phyloP scores from a whole-genome alignment of 2,888 invertebrate genomes.

The Cecidostiba fungosa region DNA sequence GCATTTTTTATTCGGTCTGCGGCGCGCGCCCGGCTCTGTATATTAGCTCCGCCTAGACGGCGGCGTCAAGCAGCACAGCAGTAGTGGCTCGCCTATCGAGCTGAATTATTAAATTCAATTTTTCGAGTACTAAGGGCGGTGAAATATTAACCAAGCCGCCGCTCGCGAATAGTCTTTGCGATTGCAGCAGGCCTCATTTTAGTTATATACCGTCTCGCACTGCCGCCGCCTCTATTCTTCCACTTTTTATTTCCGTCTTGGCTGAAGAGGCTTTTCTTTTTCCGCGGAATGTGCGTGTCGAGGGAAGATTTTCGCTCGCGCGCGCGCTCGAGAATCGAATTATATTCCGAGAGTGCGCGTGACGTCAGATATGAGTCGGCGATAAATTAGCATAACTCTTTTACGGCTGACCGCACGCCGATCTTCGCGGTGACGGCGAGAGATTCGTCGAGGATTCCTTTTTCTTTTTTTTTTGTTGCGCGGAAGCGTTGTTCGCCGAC shows the following conservation, averaged over 20 bases:
- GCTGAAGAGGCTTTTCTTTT: background rate
- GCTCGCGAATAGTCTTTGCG: constrained; percentile 71
- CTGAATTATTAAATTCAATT: constrained; percentile 81
- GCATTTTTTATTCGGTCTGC: constrained; percentile 78
- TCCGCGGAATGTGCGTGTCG: background rate
- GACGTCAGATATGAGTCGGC: constrained; percentile 36
- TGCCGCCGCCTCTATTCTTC: constrained; percentile 53
- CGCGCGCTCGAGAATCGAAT: background rate
- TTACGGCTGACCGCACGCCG: constrained; percentile 12
- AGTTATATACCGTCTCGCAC: constrained; percentile 34
- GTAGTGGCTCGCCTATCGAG: constrained; percentile 74
- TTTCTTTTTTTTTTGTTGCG: background rate
- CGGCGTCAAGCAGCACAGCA: constrained; percentile 66
- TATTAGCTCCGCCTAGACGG: constrained; percentile 62
- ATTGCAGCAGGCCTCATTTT: constrained; percentile 67
- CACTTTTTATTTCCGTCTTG: constrained; percentile 47
- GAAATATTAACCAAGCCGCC: constrained; percentile 75
- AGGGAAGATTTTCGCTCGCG: constrained; percentile 6
- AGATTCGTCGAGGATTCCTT: background rate
- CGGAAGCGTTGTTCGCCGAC: no score
- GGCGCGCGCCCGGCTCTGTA: constrained; percentile 58
- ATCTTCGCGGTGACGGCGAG: background rate
- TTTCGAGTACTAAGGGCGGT: constrained; percentile 80
- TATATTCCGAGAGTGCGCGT: background rate
- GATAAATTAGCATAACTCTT: constrained; percentile 40